Evolutionary conservation across 2,113 vertebrate species (phyloP).

Genomic region (Brienomyrus brachyistius): DNA sequence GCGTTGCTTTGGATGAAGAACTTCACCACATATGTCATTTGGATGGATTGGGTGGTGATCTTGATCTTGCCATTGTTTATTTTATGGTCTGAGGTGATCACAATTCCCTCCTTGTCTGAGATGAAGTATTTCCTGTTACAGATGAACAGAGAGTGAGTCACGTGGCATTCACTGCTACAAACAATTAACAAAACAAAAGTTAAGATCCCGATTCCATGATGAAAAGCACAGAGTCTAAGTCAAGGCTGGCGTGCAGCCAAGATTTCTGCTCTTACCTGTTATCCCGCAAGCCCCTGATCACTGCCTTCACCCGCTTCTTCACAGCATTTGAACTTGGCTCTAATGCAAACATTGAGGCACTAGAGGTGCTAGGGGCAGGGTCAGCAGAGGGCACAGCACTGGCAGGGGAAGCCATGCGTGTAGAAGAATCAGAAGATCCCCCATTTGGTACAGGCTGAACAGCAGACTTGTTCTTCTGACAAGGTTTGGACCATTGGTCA

Average conservation of each 20-base stretch:
- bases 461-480: background rate
- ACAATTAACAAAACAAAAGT: background rate
- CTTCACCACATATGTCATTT: constrained; percentile 33
- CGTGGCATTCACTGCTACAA: background rate
- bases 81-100: constrained; percentile 52
- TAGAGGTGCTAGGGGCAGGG: background rate
- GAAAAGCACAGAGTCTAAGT: background rate
- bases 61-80: constrained; percentile 54
- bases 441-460: background rate
- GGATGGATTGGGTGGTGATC: constrained; percentile 40
- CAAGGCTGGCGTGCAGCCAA: background rate
- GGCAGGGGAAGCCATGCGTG: background rate
- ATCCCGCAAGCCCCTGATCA: constrained; percentile 40
- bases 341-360: background rate
- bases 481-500: constrained; percentile 47
- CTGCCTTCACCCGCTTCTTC: constrained; percentile 41
- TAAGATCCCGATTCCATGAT: background rate
- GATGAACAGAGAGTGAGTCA: background rate
- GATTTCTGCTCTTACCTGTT: constrained; percentile 42
- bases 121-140: constrained; percentile 55
- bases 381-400: background rate
- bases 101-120: constrained; percentile 63
- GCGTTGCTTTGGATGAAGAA: constrained; percentile 64
- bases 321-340: constrained; percentile 40
- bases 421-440: background rate